Percentiles rank a stretch among this genome's conserved stretches.
These are phyloP conservation scores for Hypsibius dujardini DNA, from an alignment of 1,140 invertebrate species.

Conservation along the genomic window DNA sequence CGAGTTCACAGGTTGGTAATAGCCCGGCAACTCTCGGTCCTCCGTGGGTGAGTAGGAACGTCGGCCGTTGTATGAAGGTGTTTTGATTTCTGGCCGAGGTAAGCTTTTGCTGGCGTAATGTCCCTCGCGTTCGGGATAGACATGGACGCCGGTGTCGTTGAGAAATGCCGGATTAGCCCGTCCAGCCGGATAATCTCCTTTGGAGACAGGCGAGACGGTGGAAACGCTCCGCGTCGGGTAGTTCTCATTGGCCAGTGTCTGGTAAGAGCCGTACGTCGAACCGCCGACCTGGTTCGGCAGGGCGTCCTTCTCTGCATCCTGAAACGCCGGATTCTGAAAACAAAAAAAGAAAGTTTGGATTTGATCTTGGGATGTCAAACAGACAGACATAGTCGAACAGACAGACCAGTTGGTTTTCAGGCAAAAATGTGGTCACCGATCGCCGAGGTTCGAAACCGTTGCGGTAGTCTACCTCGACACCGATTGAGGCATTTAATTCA, in stretches of 20 bases:
- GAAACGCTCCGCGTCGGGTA: background rate
- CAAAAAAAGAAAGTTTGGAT: too few relatives aligned
- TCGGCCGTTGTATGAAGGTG: background rate
- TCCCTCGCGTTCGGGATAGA: too few relatives aligned
- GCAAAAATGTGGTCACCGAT: too few relatives aligned
- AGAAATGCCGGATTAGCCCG: background rate
- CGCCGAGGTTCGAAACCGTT: too few relatives aligned
- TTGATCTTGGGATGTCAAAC: too few relatives aligned
- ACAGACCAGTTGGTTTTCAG: too few relatives aligned
- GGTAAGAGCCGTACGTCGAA: background rate
- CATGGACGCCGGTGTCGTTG: background rate
- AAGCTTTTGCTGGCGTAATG: slow-evolving; percentile 5
- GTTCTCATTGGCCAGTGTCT: background rate
- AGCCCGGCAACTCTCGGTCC: background rate
- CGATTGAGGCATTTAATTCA: too few relatives aligned
- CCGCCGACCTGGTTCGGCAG: slow-evolving; percentile 1
- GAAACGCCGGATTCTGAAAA: too few relatives aligned
- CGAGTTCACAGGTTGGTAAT: background rate
- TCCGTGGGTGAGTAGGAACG: slow-evolving; percentile 1
- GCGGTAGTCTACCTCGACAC: too few relatives aligned
- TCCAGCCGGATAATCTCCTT: background rate
- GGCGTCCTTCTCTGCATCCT: background rate
- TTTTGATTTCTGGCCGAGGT: background rate
- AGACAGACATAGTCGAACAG: too few relatives aligned
- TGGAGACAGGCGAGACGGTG: background rate